Evolutionary conservation across 1,140 invertebrate genomes (phyloP), one percentile per base, ranked within the genome.

Genomic region (Drosophila athabasca): DNA sequence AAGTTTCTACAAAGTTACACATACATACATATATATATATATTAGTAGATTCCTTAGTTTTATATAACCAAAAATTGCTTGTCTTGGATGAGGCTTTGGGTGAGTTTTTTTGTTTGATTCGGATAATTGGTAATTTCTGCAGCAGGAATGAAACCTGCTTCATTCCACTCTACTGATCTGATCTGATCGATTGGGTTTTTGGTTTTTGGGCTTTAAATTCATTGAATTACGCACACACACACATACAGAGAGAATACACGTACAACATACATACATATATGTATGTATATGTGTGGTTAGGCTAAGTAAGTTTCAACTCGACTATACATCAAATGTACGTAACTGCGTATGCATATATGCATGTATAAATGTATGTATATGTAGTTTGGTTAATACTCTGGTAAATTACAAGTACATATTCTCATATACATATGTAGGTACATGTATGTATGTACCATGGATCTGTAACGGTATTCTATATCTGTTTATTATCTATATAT

Each of bases 321-420:
- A 69, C 35, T 69, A 69, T 69, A 69, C 66, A 69, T 68, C 64
- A 69, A 69, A 69, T 69, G 64, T 69, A 54, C 44, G 60, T 26
- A 5, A 26, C 24, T 26, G 24, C 24, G 4, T 26, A 26, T 26
- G 39, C 46, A 46, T 59, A 46, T 53, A 69, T 76, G 39, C 53
- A 46, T 48, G 59, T 79, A 46, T 59, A 46, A 48, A 69, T 76
- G 39, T 58, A 46, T 48, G 59, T 79, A 71, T 45, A 66, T 70
- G 41, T 49, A 58, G 59, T 61, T 78, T 78, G 61, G 61, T 70
- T 62, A 78, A 77, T 60, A 78, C 75, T 65, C 62, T 73, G 61
- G 53, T 74, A 53, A 64, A 52, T 66, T 3, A 39, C 35, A 11
- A 39, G 11, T 74, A 74, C 71, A 74, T 52, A 52, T 68, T 55